phyloP scores from a whole-genome alignment of 2,797 vertebrate species.

The Notolabrus celidotus region DNA sequence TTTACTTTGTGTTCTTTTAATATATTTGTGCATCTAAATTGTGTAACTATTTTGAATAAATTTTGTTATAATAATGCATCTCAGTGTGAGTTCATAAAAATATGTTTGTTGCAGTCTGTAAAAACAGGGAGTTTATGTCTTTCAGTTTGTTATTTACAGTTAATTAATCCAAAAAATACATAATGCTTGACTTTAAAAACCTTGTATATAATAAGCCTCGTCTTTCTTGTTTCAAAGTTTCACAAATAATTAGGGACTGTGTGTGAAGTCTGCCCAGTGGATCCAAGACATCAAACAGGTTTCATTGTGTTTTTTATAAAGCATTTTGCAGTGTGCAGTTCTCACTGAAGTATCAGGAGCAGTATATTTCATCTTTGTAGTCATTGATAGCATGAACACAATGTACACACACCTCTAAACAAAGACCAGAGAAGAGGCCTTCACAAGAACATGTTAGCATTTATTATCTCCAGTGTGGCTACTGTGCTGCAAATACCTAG shows the following conservation, averaged over 20 bases:
- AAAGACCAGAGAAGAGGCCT: constrained; percentile 26
- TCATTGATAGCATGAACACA: not conserved
- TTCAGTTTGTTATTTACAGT: not conserved
- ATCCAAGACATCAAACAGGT: constrained; percentile 25
- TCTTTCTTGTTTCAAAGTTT: no score
- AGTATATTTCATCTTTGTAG: constrained; percentile 9
- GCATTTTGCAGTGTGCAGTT: constrained; percentile 1
- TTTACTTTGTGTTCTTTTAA: constrained; percentile 31
- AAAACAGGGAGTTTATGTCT: not conserved
- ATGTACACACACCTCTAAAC: constrained; percentile 26
- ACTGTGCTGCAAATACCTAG: constrained; percentile 50
- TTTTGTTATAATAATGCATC: constrained; percentile 34
- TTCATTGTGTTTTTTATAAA: constrained; percentile 19
- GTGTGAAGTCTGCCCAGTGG: not conserved
- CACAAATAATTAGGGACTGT: not conserved
- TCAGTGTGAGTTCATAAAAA: constrained; percentile 7
- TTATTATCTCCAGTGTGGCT: constrained; percentile 36
- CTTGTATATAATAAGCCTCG: no score
- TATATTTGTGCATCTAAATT: constrained; percentile 40
- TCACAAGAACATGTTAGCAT: constrained; percentile 40
- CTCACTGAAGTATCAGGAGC: constrained; percentile 1
- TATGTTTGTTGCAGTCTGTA: not conserved
- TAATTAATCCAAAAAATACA: not conserved
- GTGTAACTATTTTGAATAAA: constrained; percentile 72
- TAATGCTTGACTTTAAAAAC: not conserved